Conservation (phyloP, 2,888 invertebrate genomes). For the Tholera decimalis region DNA sequence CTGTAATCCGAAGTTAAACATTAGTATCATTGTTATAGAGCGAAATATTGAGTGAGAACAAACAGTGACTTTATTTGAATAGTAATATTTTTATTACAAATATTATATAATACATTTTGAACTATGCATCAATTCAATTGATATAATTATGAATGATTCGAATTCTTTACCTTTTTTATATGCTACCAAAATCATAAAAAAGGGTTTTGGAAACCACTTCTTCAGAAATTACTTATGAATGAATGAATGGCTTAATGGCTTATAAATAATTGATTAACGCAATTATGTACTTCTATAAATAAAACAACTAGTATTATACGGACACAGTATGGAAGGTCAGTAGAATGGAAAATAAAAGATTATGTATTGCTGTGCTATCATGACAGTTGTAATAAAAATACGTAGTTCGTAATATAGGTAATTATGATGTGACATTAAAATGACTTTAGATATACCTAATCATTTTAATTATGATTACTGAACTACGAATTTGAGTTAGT, state of each 20-base stretch:
- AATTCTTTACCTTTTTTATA: too few relatives aligned
- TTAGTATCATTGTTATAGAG: conserved; percentile 12
- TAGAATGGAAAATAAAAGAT: conserved; percentile 7
- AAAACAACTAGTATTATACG: conserved; percentile 19
- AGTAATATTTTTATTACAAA: too few relatives aligned
- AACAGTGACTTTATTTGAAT: too few relatives aligned
- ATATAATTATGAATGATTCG: too few relatives aligned
- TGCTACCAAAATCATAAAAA: too few relatives aligned
- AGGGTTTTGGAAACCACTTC: too few relatives aligned
- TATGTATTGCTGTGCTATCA: neutral
- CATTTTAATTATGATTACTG: neutral
- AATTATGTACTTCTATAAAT: conserved; percentile 21
- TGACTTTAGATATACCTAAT: conserved; percentile 14
- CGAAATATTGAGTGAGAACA: conserved; percentile 17
- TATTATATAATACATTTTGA: too few relatives aligned
- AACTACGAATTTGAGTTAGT: neutral
- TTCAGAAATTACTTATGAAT: too few relatives aligned
- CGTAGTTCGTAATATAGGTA: neutral
- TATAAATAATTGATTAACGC: neutral
- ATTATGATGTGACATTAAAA: neutral
- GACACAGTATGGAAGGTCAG: conserved; percentile 28
- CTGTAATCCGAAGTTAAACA: conserved; percentile 11
- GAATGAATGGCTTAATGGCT: too few relatives aligned
- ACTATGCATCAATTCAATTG: too few relatives aligned
- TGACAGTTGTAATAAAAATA: conserved; percentile 1